Conservation (phyloP, 2,113 vertebrate species). For the Pteruthius melanotis region DNA sequence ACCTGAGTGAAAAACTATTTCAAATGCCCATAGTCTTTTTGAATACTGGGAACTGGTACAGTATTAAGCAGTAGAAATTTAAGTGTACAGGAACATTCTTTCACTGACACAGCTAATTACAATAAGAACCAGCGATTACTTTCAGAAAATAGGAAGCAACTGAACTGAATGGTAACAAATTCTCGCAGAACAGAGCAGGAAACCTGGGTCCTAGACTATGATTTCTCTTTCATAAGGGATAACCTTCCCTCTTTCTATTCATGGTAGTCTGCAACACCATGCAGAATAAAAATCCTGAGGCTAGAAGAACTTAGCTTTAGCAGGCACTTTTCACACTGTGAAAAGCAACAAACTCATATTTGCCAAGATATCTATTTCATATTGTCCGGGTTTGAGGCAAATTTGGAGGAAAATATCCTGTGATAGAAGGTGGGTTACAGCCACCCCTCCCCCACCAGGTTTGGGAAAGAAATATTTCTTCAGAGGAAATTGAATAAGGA, state of each 20-base stretch:
- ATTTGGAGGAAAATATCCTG: too few species aligned
- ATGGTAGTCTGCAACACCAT: neutral
- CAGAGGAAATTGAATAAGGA: too few species aligned
- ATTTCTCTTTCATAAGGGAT: neutral
- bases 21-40: neutral
- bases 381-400: too few species aligned
- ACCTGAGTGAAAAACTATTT: neutral
- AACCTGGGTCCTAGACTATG: neutral
- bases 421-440: too few species aligned
- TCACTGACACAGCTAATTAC: neutral
- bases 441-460: too few species aligned
- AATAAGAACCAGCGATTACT: neutral
- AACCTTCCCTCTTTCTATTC: neutral
- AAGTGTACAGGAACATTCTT: neutral
- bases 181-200: neutral
- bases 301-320: neutral
- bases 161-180: neutral
- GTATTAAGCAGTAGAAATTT: neutral
- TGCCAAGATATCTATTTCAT: neutral
- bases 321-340: neutral
- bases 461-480: too few species aligned
- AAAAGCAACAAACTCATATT: neutral
- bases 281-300: neutral
- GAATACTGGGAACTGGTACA: neutral
- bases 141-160: neutral